phyloP scores from a whole-genome alignment of 2,797 vertebrate genomes.

The Pelobates cultripes region DNA sequence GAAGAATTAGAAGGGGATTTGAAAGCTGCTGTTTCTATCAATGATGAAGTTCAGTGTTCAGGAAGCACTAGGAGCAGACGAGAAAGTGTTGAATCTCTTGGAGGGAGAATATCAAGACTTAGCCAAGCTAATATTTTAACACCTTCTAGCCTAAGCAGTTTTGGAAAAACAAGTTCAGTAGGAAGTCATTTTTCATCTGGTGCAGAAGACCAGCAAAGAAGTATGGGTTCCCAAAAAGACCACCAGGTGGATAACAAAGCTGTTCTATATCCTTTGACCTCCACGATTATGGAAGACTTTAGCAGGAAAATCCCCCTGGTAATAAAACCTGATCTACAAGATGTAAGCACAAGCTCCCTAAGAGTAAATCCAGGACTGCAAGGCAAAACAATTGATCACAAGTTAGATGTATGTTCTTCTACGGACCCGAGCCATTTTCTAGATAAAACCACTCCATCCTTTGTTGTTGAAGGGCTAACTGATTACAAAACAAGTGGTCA shows the following conservation, averaged over 20 bases:
- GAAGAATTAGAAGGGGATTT: not conserved
- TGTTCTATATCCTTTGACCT: not conserved
- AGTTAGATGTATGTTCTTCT: not conserved
- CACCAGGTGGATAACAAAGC: not conserved
- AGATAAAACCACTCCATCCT: not conserved
- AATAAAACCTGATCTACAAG: not conserved
- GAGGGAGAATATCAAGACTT: constrained; percentile 47
- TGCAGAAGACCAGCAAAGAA: not conserved
- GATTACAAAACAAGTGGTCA: not conserved
- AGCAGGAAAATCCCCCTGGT: not conserved
- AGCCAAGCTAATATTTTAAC: constrained; percentile 26
- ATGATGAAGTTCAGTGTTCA: not conserved
- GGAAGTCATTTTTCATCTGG: constrained; percentile 8
- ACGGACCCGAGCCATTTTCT: not conserved
- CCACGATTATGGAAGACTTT: not conserved
- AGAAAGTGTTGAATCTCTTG: constrained; percentile 60
- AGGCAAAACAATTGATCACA: not conserved
- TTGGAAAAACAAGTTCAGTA: not conserved
- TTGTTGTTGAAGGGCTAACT: not conserved
- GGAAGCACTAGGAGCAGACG: not conserved
- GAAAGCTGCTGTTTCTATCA: not conserved
- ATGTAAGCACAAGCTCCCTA: not conserved
- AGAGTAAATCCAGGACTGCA: not conserved
- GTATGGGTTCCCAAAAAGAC: not conserved
- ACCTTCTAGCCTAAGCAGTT: not conserved